A percentile compares a stretch with the other conserved stretches of the same genome.
Evolutionary conservation across 2,113 vertebrate genomes (phyloP).

Genomic region (Cranoglanis bouderius): DNA sequence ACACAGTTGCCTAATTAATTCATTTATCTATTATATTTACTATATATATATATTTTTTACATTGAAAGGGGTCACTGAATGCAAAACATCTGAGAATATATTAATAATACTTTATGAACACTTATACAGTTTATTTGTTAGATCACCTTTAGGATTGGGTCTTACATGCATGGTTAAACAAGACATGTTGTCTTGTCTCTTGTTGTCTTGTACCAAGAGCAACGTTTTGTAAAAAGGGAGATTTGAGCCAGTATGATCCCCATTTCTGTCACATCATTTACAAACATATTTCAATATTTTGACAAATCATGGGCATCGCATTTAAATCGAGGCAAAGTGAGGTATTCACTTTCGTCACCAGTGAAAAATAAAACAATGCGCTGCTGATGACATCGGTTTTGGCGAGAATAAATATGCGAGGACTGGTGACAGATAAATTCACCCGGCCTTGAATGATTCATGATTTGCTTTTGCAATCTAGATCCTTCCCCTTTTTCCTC

Average conservation of each 20-base stretch:
- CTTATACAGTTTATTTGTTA: neutral
- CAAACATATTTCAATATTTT: neutral
- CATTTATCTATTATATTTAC: neutral
- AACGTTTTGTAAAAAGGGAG: neutral
- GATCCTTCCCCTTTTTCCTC: slow-evolving; percentile 64
- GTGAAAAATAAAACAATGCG: slow-evolving; percentile 16
- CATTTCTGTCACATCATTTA: neutral
- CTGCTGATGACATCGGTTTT: neutral
- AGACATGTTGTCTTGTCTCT: neutral
- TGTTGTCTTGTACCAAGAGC: neutral
- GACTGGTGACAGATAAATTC: neutral
- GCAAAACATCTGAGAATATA: neutral
- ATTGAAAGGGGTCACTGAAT: neutral
- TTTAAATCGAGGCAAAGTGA: neutral
- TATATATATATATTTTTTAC: neutral
- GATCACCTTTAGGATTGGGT: neutral
- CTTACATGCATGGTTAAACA: neutral
- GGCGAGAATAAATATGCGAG: neutral
- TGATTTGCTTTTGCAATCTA: slow-evolving; percentile 64
- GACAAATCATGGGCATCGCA: neutral
- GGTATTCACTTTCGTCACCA: neutral
- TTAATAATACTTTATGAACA: neutral
- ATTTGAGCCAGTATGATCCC: neutral
- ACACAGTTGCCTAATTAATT: neutral
- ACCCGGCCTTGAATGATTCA: slow-evolving; percentile 28